These are phyloP conservation scores for Enteromius unitaeniatus DNA, from an alignment of 2,797 vertebrate genomes.

Conservation along the genomic window DNA sequence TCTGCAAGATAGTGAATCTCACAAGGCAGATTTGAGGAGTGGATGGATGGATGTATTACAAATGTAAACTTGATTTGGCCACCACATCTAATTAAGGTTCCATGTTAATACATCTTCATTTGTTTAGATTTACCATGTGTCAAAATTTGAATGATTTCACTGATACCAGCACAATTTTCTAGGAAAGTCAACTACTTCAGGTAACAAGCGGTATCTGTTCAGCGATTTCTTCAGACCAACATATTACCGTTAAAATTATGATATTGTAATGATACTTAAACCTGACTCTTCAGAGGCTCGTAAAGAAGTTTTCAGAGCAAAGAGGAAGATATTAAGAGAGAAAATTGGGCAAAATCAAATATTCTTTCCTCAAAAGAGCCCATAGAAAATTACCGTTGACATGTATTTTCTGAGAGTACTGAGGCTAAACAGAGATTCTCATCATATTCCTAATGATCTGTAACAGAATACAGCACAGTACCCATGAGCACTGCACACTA, in stretches of 20 bases:
- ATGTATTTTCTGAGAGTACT: neutral
- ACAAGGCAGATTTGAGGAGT: neutral
- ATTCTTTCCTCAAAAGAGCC: neutral
- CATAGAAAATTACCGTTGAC: conserved; percentile 3
- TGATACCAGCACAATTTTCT: neutral
- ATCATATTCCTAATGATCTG: conserved; percentile 32
- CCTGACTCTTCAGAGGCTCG: neutral
- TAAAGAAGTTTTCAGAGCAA: neutral
- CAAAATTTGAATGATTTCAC: neutral
- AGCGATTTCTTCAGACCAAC: neutral
- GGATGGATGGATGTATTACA: neutral
- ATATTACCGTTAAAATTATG: neutral
- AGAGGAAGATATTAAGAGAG: neutral
- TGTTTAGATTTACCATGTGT: conserved; percentile 25
- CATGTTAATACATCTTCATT: conserved; percentile 16
- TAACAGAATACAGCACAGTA: neutral
- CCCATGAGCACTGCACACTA: neutral
- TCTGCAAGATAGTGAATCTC: too few relatives aligned
- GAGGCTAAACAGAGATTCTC: neutral
- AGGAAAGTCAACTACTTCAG: neutral
- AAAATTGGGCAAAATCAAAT: neutral
- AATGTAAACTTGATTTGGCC: neutral
- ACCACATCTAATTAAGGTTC: conserved; percentile 1
- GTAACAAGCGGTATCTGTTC: neutral
- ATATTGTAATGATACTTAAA: neutral